Conservation (phyloP, 2,113 vertebrate genomes). For the Neodontobutis hainanensis region DNA sequence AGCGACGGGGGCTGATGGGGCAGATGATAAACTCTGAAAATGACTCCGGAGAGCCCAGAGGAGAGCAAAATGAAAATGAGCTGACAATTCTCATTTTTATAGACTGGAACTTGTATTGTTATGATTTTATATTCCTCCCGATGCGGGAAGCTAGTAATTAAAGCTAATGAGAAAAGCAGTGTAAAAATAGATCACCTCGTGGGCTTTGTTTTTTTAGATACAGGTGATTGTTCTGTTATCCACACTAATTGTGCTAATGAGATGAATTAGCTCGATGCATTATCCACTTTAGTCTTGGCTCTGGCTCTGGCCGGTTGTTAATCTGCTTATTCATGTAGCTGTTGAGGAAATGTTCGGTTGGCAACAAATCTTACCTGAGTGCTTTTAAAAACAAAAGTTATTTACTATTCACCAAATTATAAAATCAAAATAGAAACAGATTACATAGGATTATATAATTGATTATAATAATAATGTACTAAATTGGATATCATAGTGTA, state of each 20-base stretch:
- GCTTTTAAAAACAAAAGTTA: neutral
- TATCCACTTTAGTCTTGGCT: conserved; percentile 26
- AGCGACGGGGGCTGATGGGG: conserved; percentile 38
- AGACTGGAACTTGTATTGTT: conserved; percentile 58
- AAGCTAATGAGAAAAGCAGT: conserved; percentile 41
- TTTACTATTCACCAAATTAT: too few species aligned
- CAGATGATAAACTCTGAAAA: conserved; percentile 59
- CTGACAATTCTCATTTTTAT: conserved; percentile 59
- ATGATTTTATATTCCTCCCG: conserved; percentile 55
- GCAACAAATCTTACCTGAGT: neutral
- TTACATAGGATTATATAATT: too few species aligned
- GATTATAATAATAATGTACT: too few species aligned
- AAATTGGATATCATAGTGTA: too few species aligned
- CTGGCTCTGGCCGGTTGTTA: neutral
- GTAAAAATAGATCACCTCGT: conserved; percentile 21
- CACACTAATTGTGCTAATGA: conserved; percentile 38
- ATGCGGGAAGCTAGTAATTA: conserved; percentile 56
- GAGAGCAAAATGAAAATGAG: conserved; percentile 63
- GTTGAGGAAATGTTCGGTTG: neutral
- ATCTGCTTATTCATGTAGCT: neutral
- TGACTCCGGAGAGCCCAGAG: conserved; percentile 45
- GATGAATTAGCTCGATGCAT: conserved; percentile 30
- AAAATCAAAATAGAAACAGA: too few species aligned
- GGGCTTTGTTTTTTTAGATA: conserved; percentile 24
- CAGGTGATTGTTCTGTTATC: conserved; percentile 49